A percentile compares a stretch with the other conserved stretches of the same genome.
Evolutionary conservation across 2,888 invertebrate genomes (phyloP).

Genomic region (Nomada fucata): DNA sequence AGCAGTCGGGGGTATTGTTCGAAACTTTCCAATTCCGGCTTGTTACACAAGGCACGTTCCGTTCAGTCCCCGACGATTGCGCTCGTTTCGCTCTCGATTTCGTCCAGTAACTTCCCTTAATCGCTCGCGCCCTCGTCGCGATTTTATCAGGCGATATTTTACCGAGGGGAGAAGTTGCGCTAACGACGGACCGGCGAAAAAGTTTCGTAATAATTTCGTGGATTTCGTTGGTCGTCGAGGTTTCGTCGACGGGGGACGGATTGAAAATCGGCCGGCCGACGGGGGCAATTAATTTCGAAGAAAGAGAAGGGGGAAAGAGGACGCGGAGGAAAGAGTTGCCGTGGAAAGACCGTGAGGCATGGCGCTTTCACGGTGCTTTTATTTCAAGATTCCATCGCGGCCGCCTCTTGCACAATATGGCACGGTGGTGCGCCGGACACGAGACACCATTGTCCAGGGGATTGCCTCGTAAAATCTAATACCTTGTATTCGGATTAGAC

Average conservation of each 20-base stretch:
- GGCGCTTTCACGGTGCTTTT: constrained; percentile 28
- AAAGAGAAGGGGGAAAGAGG: neutral
- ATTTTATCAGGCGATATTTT: constrained; percentile 43
- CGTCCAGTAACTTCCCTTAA: constrained; percentile 45
- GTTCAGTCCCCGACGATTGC: neutral
- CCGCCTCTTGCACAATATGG: constrained; percentile 28
- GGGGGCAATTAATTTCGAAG: constrained; percentile 13
- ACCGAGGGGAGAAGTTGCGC: constrained; percentile 10
- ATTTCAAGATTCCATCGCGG: constrained; percentile 32
- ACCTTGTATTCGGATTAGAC: constrained; percentile 68
- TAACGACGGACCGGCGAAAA: constrained; percentile 29
- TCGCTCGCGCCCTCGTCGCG: constrained; percentile 45
- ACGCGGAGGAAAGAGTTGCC: neutral
- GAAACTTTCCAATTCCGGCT: constrained; percentile 30
- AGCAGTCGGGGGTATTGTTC: neutral
- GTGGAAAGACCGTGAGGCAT: constrained; percentile 14
- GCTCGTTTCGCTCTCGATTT: constrained; percentile 20
- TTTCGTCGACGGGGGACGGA: neutral
- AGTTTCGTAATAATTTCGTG: constrained; percentile 28
- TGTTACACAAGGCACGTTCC: constrained; percentile 32
- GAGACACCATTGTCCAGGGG: constrained; percentile 54
- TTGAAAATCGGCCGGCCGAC: constrained; percentile 3
- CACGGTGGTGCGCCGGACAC: constrained; percentile 35
- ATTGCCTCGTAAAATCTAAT: constrained; percentile 71
- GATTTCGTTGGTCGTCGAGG: constrained; percentile 16